phyloP scores from a whole-genome alignment of 2,113 vertebrate genomes.

The Austrofundulus limnaeus region DNA sequence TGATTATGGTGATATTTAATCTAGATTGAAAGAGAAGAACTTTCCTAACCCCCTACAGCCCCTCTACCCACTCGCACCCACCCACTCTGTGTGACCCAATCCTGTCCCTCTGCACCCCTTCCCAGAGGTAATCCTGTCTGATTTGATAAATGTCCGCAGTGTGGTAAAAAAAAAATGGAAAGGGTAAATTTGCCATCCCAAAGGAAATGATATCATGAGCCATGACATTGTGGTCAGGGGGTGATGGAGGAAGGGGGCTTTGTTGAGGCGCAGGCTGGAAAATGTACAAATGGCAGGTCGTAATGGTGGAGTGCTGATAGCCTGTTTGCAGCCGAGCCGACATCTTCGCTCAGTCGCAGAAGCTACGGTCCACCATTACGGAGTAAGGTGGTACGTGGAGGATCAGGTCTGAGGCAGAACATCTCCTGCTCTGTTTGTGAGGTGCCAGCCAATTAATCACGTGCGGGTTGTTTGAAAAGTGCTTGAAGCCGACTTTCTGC shows the following conservation, averaged over 20 bases:
- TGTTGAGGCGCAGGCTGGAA: constrained; percentile 59
- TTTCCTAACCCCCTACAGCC: constrained; percentile 25
- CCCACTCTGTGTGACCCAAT: constrained; percentile 69
- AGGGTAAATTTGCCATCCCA: constrained; percentile 72
- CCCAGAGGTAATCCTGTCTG: constrained; percentile 73
- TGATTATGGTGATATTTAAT: constrained; percentile 79
- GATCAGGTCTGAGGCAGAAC: constrained; percentile 34
- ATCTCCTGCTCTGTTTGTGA: constrained; percentile 44
- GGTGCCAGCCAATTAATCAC: constrained; percentile 72
- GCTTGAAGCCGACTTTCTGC: constrained; percentile 58
- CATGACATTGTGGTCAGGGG: constrained; percentile 67
- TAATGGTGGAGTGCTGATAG: constrained; percentile 79
- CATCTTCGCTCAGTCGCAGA: constrained; percentile 44
- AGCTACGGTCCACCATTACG: constrained; percentile 29
- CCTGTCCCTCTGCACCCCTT: constrained; percentile 58
- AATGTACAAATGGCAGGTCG: constrained; percentile 70
- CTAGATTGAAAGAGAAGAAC: constrained; percentile 77
- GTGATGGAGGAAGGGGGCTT: constrained; percentile 26
- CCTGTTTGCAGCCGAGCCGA: constrained; percentile 73
- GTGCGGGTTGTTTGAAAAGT: constrained; percentile 53
- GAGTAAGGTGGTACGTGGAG: constrained; percentile 9
- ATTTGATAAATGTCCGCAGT: constrained; percentile 75
- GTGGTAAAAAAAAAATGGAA: constrained; percentile 62
- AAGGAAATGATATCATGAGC: constrained; percentile 81
- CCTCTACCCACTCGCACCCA: constrained; percentile 56